A percentile compares a stretch with the other conserved stretches of the same genome.
These are phyloP conservation scores for Urechis unicinctus DNA, from an alignment of 2,888 invertebrate species.

Conservation along the genomic window DNA sequence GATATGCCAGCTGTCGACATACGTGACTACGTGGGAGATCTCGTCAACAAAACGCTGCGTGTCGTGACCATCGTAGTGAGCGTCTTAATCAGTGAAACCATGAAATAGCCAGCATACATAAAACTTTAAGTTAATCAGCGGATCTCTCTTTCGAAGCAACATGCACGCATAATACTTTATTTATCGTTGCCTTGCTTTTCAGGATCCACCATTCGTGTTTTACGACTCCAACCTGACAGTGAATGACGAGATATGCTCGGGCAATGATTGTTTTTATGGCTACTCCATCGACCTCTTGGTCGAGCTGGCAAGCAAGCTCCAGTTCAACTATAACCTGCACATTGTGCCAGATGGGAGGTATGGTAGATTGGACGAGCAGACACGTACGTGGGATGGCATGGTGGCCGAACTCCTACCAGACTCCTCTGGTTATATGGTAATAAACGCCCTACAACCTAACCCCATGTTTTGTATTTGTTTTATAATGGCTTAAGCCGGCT, in stretches of 20 bases:
- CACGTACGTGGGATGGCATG: constrained; percentile 49
- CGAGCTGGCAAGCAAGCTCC: constrained; percentile 67
- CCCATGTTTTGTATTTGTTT: background rate
- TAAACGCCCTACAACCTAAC: background rate
- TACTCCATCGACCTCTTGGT: constrained; percentile 80
- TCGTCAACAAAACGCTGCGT: constrained; percentile 76
- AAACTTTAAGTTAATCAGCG: too few species aligned
- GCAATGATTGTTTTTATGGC: constrained; percentile 60
- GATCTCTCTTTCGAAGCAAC: too few species aligned
- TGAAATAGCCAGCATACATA: too few species aligned
- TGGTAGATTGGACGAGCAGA: constrained; percentile 57
- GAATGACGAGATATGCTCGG: constrained; percentile 68
- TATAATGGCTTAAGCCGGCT: background rate
- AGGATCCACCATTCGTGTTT: constrained; percentile 81
- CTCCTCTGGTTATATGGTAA: background rate
- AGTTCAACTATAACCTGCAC: constrained; percentile 72
- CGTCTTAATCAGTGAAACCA: too few species aligned
- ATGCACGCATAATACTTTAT: too few species aligned
- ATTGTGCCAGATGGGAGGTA: constrained; percentile 69
- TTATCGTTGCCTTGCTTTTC: constrained; percentile 12
- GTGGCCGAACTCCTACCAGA: constrained; percentile 45
- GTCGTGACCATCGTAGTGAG: constrained; percentile 80
- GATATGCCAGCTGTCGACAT: constrained; percentile 7
- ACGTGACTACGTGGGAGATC: constrained; percentile 25
- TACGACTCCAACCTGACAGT: constrained; percentile 57